Base-by-base conservation (phyloP, 2,888 invertebrate genomes). In the Diarsia brunnea region DNA sequence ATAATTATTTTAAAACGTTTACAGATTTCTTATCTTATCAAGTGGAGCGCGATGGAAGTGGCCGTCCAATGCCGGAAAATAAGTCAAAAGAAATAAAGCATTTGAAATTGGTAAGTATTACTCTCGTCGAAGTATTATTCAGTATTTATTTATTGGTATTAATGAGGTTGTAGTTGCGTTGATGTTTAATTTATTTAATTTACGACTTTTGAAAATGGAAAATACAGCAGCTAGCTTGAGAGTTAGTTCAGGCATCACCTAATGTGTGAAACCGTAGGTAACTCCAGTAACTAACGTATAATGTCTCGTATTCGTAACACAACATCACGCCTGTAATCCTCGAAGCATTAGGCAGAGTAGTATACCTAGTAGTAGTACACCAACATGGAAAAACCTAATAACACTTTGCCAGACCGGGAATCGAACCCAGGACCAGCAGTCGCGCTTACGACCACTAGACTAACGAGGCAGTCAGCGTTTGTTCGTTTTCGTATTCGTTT, bases 11-110 rank as follows among this genome's bases (percentile, higher is more conserved):
- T 45, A 16, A 51, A 58, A 55, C 21, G 49, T 69, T 81, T 16
- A 63, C 89, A 95, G 95, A 94, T 87, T 90, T 94, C 21, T 84
- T 91, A 31, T 92, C 89, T 73, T 89, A 90, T 78, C 94, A 94
- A 91, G 92, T 92, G 21, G 94, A 94, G 75, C 92, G 90, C 2
- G 94, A 94, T 69, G 88, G 88, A 49, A 90, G 78, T 69, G 53
- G 81, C 4, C 82, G 81, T 43, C 80, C 73, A 19, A 69, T 63
- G 11, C 27, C 73, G 0, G 89, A 88, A 16, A 91, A 91, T 11
- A 79, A 85, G 8, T 68, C 82, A 0, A 90, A 86, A 24, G 94
- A 95, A 86, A 80, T 92, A 0, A 90, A 90, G 78, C 88, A 89
- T 43, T 91, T 95, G 7, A 93, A 91, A 91, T 83, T 87, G 90